Percentiles rank a stretch among this genome's conserved stretches.
phyloP scores from a whole-genome alignment of 2,888 invertebrate genomes.

The Drosophila pseudotalamancana region DNA sequence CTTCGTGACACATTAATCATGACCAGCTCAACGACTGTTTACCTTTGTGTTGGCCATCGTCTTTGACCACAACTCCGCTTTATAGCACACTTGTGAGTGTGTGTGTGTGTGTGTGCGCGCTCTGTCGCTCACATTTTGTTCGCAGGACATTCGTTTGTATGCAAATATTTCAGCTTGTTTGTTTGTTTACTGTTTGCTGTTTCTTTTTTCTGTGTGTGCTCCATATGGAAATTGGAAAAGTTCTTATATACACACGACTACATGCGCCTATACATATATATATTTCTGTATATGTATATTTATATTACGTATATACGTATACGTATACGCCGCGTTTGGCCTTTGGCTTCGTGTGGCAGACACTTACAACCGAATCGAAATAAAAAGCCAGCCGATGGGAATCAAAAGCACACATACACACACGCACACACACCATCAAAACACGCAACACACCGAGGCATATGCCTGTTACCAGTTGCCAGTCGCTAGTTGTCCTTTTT shows the following conservation, averaged over 20 bases:
- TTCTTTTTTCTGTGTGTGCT: conserved; percentile 45
- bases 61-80: conserved; percentile 9
- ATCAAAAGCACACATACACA: conserved; percentile 37
- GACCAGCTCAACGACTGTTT: conserved; percentile 79
- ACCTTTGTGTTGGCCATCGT: conserved; percentile 53
- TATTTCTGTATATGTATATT: not conserved
- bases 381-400: conserved; percentile 45
- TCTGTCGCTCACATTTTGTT: conserved; percentile 26
- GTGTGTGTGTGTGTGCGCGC: not conserved
- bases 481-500: conserved; percentile 49
- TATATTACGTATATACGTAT: too few relatives aligned
- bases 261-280: conserved; percentile 1
- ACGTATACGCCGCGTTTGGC: conserved; percentile 53
- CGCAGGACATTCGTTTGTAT: conserved; percentile 70
- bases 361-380: conserved; percentile 40
- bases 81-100: not conserved
- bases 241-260: conserved; percentile 33
- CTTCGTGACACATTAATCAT: conserved; percentile 79
- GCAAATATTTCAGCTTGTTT: conserved; percentile 68
- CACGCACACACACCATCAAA: conserved; percentile 14
- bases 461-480: conserved; percentile 39
- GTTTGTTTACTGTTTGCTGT: conserved; percentile 47
- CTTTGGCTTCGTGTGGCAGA: conserved; percentile 55
- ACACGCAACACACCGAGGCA: conserved; percentile 22
- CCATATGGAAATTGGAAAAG: conserved; percentile 77